phyloP scores from a whole-genome alignment of 2,888 invertebrate species.

The Drosophila kambysellisi region DNA sequence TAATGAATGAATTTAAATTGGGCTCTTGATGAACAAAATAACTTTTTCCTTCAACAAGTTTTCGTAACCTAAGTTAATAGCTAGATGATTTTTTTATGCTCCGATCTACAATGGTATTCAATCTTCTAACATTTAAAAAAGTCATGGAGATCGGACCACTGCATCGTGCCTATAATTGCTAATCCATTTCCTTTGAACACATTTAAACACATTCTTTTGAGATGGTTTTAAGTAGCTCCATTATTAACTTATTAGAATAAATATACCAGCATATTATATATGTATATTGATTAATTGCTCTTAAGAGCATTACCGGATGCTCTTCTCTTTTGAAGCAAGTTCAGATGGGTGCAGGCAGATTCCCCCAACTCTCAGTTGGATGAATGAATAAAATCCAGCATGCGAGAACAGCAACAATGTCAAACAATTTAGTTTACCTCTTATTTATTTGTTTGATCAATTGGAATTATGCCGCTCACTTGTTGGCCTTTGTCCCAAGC shows the following conservation, averaged over 20 bases:
- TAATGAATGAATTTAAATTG: background rate
- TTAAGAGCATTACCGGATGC: background rate
- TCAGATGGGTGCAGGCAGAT: background rate
- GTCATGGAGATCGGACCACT: background rate
- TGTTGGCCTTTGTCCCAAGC: constrained; percentile 27
- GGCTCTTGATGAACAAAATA: background rate
- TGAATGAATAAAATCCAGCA: background rate
- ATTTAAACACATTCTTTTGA: background rate
- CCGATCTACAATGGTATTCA: background rate
- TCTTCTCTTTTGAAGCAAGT: background rate
- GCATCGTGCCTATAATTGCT: background rate
- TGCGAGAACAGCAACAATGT: constrained; percentile 18
- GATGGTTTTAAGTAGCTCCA: background rate
- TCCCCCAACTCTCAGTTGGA: background rate
- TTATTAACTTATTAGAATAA: background rate
- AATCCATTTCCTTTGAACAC: background rate
- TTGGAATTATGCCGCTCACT: constrained; percentile 30
- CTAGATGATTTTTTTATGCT: background rate
- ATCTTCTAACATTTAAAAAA: background rate
- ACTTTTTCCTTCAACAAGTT: too few species aligned
- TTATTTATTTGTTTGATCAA: constrained; percentile 54
- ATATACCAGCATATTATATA: background rate
- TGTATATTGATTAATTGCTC: background rate
- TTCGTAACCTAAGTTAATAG: background rate
- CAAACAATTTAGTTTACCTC: constrained; percentile 48